Base-by-base conservation (phyloP, 2,113 vertebrate species). In the Nycticorax nycticorax region DNA sequence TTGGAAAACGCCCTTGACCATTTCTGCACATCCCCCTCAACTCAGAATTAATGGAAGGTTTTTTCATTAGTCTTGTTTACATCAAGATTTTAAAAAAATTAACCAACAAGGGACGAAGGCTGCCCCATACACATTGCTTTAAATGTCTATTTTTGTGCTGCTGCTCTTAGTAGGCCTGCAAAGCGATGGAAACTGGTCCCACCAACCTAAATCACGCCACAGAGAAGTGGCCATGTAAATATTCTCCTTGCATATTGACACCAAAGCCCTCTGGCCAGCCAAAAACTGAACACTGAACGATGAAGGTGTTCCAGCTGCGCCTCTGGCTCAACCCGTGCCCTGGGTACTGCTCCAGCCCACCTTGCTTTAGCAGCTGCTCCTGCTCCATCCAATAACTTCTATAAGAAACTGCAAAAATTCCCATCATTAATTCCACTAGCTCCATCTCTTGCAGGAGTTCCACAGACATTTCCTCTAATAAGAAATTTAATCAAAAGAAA, bases 1-100 rank as follows among this genome's bases (percentile, higher is more conserved):
- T 75, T 93, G 84, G 73, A 75, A 86, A 87, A 93, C 0, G 50
- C 77, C 89, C 93, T 87, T 92, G 91, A 86, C 88, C 84, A 47
- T 56, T 89, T 83, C 79, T 75, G 79, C 56, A 19, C 2, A 73
- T 80, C 33, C 50, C 68, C 63, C 67, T 94, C 6, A 90, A 45
- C 82, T 77, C 90, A 47, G 78, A 74, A 85, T 66, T 94, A 68
- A 89, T 10, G 32, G 48, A n/a, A 69, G 23, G 12, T 37, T 43
- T 87, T 91, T 73, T 55, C 66, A 69, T 92, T 69, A 47, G 26
- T 27, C 67, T 83, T 85, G 69, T 80, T 96, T 80, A 69, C 60
- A 88, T 9, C 41, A 10, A 30, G 21, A 30, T 75, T 71, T 56
- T 0, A 2, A 8, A 37, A 57, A 39, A 23, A 7, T 6, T 12